A percentile compares a stretch with the other conserved stretches of the same genome.
phyloP scores from a whole-genome alignment of 1,140 invertebrate genomes.

The Belonocnema kinseyi region DNA sequence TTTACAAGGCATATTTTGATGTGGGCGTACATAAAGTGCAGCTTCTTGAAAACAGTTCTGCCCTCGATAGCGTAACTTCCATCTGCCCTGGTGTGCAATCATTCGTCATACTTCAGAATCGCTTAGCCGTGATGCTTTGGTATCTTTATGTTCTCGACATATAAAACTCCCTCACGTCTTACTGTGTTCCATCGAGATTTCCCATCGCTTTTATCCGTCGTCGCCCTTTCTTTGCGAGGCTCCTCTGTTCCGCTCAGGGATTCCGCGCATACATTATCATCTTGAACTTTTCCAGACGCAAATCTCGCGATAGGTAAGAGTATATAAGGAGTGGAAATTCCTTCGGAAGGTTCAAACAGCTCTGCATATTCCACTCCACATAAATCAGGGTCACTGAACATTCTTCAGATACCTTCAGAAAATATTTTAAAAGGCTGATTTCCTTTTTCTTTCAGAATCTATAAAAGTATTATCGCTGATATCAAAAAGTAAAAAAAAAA shows the following conservation, averaged over 20 bases:
- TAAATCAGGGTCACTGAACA: constrained; percentile 3
- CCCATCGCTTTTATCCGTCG: constrained; percentile 9
- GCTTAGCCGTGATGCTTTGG: constrained; percentile 37
- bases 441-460: no score
- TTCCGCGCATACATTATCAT: constrained; percentile 34
- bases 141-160: constrained; percentile 39
- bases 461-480: no score
- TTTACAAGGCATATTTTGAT: constrained; percentile 25
- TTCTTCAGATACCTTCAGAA: neutral
- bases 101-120: constrained; percentile 39
- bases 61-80: neutral
- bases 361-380: constrained; percentile 5
- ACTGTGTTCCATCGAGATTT: constrained; percentile 22
- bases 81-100: neutral
- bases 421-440: no score
- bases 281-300: constrained; percentile 33
- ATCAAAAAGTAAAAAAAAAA: no score
- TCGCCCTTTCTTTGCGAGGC: constrained; percentile 31
- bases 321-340: neutral
- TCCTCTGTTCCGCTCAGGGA: neutral
- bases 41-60: constrained; percentile 13
- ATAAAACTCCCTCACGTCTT: constrained; percentile 33
- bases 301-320: constrained; percentile 19
- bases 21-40: constrained; percentile 27
- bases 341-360: neutral